Conservation (phyloP, 2,888 invertebrate species). For the Lithophane ornitopus region DNA sequence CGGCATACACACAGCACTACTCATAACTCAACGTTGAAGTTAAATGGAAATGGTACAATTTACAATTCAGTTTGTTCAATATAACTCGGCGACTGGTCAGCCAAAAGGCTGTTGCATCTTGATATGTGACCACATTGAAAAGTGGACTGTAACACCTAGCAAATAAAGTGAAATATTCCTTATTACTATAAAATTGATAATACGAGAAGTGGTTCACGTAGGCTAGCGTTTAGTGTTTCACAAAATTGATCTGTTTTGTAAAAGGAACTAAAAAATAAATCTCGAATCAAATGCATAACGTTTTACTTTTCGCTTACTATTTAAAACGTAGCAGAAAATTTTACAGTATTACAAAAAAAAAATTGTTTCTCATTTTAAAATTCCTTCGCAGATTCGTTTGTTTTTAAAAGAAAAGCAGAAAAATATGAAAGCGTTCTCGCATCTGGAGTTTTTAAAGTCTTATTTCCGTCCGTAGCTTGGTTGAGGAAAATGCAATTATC, state of each 20-base stretch:
- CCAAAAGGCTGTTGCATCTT: not conserved
- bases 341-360: not conserved
- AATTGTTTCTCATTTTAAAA: conserved; percentile 7
- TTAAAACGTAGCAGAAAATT: conserved; percentile 5
- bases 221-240: not conserved
- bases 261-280: not conserved
- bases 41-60: conserved; percentile 23
- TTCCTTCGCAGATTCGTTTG: not conserved
- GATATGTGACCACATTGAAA: not conserved
- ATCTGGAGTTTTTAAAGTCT: conserved; percentile 9
- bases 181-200: not conserved
- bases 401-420: conserved; percentile 5
- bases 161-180: conserved; percentile 14
- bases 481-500: conserved; percentile 21
- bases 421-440: conserved; percentile 6
- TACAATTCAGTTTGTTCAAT: conserved; percentile 24
- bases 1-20: not conserved
- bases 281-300: not conserved
- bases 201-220: not conserved
- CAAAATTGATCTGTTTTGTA: not conserved
- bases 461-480: not conserved
- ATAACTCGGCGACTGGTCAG: conserved; percentile 3
- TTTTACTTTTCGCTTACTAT: conserved; percentile 4
- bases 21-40: not conserved
- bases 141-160: not conserved